Percentiles rank a stretch among this genome's conserved stretches.
Evolutionary conservation across 2,888 invertebrate genomes (phyloP).

Genomic region (Orthosia gracilis): DNA sequence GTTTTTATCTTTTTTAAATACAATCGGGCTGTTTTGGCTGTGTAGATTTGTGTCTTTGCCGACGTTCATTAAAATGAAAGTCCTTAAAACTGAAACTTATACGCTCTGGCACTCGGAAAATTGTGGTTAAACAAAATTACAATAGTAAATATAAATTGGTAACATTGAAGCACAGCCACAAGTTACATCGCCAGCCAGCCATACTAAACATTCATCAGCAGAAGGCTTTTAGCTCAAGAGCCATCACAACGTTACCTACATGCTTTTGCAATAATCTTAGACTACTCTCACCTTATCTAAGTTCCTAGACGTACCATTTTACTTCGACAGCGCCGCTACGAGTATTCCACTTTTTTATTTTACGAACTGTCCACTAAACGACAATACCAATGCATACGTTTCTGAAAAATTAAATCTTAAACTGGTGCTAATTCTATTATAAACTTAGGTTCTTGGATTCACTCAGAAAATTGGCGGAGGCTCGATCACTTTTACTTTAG

Average conservation of each 20-base stretch:
- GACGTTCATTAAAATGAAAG: neutral
- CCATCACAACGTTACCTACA: constrained; percentile 60
- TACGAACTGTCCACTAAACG: constrained; percentile 14
- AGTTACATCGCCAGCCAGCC: neutral
- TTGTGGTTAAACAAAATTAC: neutral
- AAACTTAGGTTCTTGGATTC: constrained; percentile 35
- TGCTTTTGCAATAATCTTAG: constrained; percentile 65
- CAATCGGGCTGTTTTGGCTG: constrained; percentile 8
- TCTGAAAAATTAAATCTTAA: constrained; percentile 22
- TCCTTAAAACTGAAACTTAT: neutral
- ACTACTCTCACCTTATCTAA: constrained; percentile 59
- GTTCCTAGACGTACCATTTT: constrained; percentile 66
- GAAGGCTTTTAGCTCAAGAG: constrained; percentile 42
- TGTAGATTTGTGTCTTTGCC: constrained; percentile 26
- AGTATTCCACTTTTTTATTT: constrained; percentile 4
- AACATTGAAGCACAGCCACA: constrained; percentile 7
- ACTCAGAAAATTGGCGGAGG: constrained; percentile 33
- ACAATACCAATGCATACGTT: constrained; percentile 35
- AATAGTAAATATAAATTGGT: too few relatives aligned
- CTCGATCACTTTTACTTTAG: constrained; percentile 60
- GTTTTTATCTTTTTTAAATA: constrained; percentile 31
- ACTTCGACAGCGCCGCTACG: constrained; percentile 41
- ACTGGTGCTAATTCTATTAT: constrained; percentile 51
- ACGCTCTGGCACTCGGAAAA: neutral
- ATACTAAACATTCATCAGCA: constrained; percentile 1